phyloP scores from a whole-genome alignment of 92 coral and sea anemone genomes.

The Meandrina meandrites region DNA sequence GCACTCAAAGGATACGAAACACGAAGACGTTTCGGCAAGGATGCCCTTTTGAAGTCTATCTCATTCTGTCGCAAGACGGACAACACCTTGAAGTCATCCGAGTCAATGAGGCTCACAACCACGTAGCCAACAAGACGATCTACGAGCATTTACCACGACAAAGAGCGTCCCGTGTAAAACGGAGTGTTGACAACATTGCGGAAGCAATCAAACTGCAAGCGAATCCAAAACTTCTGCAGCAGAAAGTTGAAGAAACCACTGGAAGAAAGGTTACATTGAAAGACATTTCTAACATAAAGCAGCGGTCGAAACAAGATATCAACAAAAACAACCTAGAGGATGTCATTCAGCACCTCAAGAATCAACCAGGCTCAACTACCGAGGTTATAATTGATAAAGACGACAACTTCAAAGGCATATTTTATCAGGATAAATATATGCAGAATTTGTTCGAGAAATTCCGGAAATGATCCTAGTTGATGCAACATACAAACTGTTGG shows the following conservation, averaged over 20 bases:
- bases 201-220: conserved; percentile 55
- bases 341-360: conserved; percentile 2
- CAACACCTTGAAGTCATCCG: conserved; percentile 53
- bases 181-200: conserved; percentile 1
- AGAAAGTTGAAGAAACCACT: conserved; percentile 43
- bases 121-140: conserved; percentile 31
- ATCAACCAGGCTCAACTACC: conserved; percentile 15
- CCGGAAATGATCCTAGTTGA: conserved; percentile 46
- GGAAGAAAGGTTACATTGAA: conserved; percentile 52
- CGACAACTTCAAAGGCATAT: conserved; percentile 48
- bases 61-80: conserved; percentile 56
- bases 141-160: conserved; percentile 51
- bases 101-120: conserved; percentile 60
- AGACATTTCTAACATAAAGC: conserved; percentile 62
- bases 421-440: conserved; percentile 56
- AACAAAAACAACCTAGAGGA: conserved; percentile 50
- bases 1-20: conserved; percentile 19
- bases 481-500: conserved; percentile 54
- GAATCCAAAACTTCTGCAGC: conserved; percentile 54
- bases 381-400: conserved; percentile 51
- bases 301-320: conserved; percentile 27
- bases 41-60: no score
- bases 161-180: conserved; percentile 14
- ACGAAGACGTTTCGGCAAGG: conserved; percentile 54
- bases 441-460: conserved; percentile 20